Evolutionary conservation across 2,888 invertebrate species (phyloP), one percentile per base, ranked within the genome.

Genomic region (Xylota sylvarum): DNA sequence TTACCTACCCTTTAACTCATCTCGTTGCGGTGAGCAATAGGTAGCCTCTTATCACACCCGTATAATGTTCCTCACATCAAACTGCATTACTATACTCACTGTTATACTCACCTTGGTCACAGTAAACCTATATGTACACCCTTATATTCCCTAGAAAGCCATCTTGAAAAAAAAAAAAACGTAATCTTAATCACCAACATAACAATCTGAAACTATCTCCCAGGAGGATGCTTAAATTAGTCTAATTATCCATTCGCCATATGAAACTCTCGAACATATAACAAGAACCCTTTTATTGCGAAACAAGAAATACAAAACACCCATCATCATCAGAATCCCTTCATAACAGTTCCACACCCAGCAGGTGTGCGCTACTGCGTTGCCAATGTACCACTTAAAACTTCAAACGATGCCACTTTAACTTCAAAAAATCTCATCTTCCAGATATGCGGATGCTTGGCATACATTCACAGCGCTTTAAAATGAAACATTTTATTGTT

Each of bases 401-500:
- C 69, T 74, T 69, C 48, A 78, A 67, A 55, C 64, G 50, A 67
- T 19, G 60, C 32, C 62, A 60, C 46, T 56, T 82, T 48, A 37
- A 84, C 56, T 62, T 40, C n/a, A 14, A 64, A 65, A 69, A 79
- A 70, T 79, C 64, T 74, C 70, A 58, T 74, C 64, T 50, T 32
- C n/a, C n/a, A 62, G 64, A 72, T 58, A 40, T 65, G 65, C 27
- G 48, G 43, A 37, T 65, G 37, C 14, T 81, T 62, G 23, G 32
- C 27, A 72, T 67, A 77, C 64, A 70, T 58, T 64, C 46, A 27
- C n/a, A 0, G 9, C n/a, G 37, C 50, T 46, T 52, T 55, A 60
- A 56, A 62, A 67, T 64, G 58, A 85, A 80, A 85, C 74, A 85
- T 85, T 85, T 80, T 70, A 80, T 80, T 85, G 84, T 70, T 40